These are phyloP conservation scores for Ichneumoninae sp. DNA, from an alignment of 2,888 invertebrate species.

Conservation along the genomic window DNA sequence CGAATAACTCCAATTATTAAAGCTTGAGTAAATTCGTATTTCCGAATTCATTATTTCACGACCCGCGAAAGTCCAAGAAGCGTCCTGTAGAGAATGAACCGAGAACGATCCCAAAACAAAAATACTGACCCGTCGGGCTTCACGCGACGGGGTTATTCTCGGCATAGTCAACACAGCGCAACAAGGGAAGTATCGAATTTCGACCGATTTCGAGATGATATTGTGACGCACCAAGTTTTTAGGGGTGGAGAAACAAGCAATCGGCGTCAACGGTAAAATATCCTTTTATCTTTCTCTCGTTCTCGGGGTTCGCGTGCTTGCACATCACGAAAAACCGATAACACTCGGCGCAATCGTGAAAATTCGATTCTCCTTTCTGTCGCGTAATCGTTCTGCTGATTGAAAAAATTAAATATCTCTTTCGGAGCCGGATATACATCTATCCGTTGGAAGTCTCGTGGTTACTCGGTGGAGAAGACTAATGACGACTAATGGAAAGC, in stretches of 20 bases:
- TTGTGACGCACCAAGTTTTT: conserved; percentile 5
- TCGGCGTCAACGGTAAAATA: conserved; percentile 12
- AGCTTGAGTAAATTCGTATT: too few relatives aligned
- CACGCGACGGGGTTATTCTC: too few relatives aligned
- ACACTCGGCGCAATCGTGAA: conserved; percentile 44
- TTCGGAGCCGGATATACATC: conserved; percentile 5
- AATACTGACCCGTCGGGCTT: too few relatives aligned
- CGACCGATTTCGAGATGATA: conserved; percentile 1
- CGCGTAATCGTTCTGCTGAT: conserved; percentile 10
- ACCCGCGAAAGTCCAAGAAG: too few relatives aligned
- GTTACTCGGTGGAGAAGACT: too few relatives aligned
- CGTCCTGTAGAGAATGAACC: too few relatives aligned
- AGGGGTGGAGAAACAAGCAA: not conserved
- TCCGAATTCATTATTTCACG: too few relatives aligned
- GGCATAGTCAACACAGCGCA: too few relatives aligned
- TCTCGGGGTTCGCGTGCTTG: conserved; percentile 10
- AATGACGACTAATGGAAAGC: conserved; percentile 2
- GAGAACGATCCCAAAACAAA: too few relatives aligned
- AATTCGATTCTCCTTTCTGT: conserved; percentile 39
- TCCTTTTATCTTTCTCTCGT: conserved; percentile 44
- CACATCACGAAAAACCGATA: conserved; percentile 47
- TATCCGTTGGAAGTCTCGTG: not conserved
- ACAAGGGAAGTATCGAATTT: too few relatives aligned
- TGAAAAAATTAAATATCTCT: conserved; percentile 27
- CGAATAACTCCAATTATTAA: too few relatives aligned